Base-by-base conservation (phyloP, 2,888 invertebrate species). In the Pedicia rivosa region DNA sequence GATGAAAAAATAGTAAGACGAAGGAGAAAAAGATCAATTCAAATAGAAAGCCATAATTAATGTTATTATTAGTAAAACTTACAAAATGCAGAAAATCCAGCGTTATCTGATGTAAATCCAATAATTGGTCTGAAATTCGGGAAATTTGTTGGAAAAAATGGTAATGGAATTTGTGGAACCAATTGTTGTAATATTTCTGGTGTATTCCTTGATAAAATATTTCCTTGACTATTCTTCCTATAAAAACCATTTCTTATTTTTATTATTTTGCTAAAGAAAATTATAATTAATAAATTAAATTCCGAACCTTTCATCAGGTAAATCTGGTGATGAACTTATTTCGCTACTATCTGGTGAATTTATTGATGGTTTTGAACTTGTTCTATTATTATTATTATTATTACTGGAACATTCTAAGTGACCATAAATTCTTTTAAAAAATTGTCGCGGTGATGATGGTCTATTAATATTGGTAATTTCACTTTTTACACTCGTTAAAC, bases 391-490 rank as follows among this genome's bases (percentile, higher is more conserved):
- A 4, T 28, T 34, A 31, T 22, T 19, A 3, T 14, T n/a, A 14
- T 14, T 38, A 15, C 24, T 12, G 5, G 34, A 31, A 26, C 47
- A 44, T 46, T 82, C 81, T n/a, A 81, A 63, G 48, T 82, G 75
- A 1, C 82, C 84, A 50, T 84, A 84, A 27, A 84, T 65, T 38
- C 80, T 67, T 35, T 80, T 79, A 53, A 84, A 84, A 57, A 84
- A 84, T 49, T 78, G 76, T 19, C 82, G 66, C 38, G 83, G 83
- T 1, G 81, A 80, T 8, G 81, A 82, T 1, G 82, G 82, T 14
- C 70, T 63, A 43, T 53, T 44, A 31, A 26, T n/a, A n/a, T n/a
- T n/a, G n/a, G n/a, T n/a, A n/a, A n/a, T n/a, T n/a, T n/a, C n/a
- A n/a, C n/a, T n/a, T n/a, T n/a, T n/a, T n/a, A n/a, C n/a, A n/a